These are phyloP conservation scores for Hylaeus anthracinus DNA, from an alignment of 1,140 invertebrate genomes.

Conservation along the genomic window DNA sequence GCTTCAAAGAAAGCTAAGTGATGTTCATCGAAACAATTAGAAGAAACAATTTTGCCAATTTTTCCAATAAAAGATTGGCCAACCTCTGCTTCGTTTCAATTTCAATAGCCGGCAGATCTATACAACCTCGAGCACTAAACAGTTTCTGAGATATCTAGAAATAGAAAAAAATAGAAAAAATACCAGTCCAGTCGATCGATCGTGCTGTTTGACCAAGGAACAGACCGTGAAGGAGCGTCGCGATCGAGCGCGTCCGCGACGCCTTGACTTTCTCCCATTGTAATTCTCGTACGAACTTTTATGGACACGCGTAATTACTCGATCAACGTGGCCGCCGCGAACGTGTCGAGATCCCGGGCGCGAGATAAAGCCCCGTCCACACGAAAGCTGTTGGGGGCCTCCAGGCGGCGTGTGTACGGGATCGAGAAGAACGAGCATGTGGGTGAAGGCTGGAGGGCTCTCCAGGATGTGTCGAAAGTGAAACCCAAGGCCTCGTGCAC, in stretches of 20 bases:
- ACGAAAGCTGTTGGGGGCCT: slow-evolving; percentile 26
- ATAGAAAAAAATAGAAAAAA: too few relatives aligned
- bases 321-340: slow-evolving; percentile 31
- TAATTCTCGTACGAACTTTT: slow-evolving; percentile 18
- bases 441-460: slow-evolving; percentile 78
- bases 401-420: slow-evolving; percentile 32
- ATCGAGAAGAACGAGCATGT: slow-evolving; percentile 75
- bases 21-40: too few relatives aligned
- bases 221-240: slow-evolving; percentile 4
- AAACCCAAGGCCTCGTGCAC: slow-evolving; percentile 70
- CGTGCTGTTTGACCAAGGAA: background rate
- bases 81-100: too few relatives aligned
- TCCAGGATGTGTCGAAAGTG: slow-evolving; percentile 80
- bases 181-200: background rate
- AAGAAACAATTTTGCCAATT: too few relatives aligned
- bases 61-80: too few relatives aligned
- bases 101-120: too few relatives aligned
- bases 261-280: slow-evolving; percentile 43
- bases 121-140: too few relatives aligned
- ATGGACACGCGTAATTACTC: slow-evolving; percentile 47
- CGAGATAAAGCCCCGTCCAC: slow-evolving; percentile 50
- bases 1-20: too few relatives aligned
- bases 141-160: too few relatives aligned
- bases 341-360: slow-evolving; percentile 53
- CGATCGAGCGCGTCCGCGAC: background rate